Evolutionary conservation across 2,888 invertebrate genomes (phyloP).

Genomic region (Formica aserva): DNA sequence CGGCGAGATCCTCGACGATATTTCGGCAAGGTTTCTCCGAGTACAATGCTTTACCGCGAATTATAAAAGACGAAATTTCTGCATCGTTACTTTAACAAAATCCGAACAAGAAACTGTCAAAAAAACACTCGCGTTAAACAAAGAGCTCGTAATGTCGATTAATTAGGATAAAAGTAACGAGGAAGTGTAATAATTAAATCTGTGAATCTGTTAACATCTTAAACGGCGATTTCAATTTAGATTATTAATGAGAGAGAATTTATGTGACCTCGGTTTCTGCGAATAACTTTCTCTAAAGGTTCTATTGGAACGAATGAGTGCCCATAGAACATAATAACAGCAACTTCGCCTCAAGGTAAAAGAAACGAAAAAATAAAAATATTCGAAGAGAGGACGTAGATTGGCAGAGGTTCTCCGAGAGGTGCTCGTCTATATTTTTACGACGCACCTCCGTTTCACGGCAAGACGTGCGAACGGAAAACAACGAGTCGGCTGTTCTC

Average conservation of each 20-base stretch:
- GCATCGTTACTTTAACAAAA: not conserved
- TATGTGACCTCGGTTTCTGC: not conserved
- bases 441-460: constrained; percentile 17
- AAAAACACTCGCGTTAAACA: not conserved
- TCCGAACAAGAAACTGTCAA: not conserved
- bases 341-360: not conserved
- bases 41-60: constrained; percentile 14
- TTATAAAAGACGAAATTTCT: constrained; percentile 28
- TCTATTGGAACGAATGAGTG: not conserved
- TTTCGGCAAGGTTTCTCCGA: constrained; percentile 22
- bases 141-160: not conserved
- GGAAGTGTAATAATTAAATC: not conserved
- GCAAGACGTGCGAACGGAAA: constrained; percentile 45
- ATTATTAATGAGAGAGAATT: not conserved
- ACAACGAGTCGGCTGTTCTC: constrained; percentile 52
- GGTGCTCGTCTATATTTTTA: constrained; percentile 31
- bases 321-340: not conserved
- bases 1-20: constrained; percentile 3
- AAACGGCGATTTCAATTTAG: not conserved
- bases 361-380: not conserved
- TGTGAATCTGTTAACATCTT: not conserved
- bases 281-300: constrained; percentile 15
- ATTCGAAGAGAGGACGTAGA: constrained; percentile 1
- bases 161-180: not conserved
- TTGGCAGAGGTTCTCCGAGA: constrained; percentile 11